Percentiles rank a stretch among this genome's conserved stretches.
These are phyloP conservation scores for Galaxias olidus DNA, from an alignment of 2,797 vertebrate species.

Conservation along the genomic window DNA sequence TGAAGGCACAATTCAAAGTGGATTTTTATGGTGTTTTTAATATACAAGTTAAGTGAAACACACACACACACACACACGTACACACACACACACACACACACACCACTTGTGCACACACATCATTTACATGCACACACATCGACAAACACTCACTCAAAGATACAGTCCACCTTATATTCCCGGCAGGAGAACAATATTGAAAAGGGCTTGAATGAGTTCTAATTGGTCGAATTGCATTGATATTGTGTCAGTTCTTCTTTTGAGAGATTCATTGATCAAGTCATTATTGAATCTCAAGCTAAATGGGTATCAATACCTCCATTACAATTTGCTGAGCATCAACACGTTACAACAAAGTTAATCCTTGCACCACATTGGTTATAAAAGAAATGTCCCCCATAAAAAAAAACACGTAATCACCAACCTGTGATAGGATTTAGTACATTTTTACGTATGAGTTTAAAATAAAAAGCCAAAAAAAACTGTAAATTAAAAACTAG, in stretches of 20 bases:
- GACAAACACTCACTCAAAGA: too few relatives aligned
- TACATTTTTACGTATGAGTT: too few relatives aligned
- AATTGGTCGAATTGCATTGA: neutral
- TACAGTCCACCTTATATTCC: constrained; percentile 10
- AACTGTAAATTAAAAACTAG: too few relatives aligned
- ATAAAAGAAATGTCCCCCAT: constrained; percentile 38
- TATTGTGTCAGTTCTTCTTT: neutral
- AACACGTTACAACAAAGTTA: constrained; percentile 27
- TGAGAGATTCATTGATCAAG: neutral
- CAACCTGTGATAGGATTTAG: neutral
- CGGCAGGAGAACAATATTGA: neutral
- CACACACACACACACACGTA: too few relatives aligned
- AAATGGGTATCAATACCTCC: neutral
- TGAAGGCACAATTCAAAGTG: constrained; percentile 19
- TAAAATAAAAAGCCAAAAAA: too few relatives aligned
- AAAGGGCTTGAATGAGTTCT: neutral
- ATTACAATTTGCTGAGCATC: neutral
- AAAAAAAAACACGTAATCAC: neutral
- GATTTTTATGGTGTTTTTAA: constrained; percentile 28
- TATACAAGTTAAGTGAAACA: constrained; percentile 24
- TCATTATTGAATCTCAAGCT: neutral
- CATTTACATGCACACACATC: too few relatives aligned
- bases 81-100: too few relatives aligned
- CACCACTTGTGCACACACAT: too few relatives aligned
- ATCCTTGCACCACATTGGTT: constrained; percentile 28